A percentile compares a stretch with the other conserved stretches of the same genome.
These are phyloP conservation scores for Poecilia wingei DNA, from an alignment of 2,797 vertebrate genomes.

Conservation along the genomic window DNA sequence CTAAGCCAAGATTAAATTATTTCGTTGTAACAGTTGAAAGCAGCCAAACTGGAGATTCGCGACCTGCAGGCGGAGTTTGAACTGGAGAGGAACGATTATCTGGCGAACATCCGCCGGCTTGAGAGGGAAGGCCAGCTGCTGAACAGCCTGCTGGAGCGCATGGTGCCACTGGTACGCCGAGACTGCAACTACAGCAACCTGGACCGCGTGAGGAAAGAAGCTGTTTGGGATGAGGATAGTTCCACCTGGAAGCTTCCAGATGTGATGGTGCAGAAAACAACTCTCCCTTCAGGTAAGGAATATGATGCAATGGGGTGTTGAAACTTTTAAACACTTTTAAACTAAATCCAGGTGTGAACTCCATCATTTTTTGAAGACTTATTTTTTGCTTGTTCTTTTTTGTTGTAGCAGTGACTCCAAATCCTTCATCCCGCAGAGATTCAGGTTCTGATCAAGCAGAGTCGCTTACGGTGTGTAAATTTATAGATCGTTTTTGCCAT, in stretches of 20 bases:
- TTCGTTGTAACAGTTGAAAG: conserved; percentile 80
- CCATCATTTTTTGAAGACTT: not conserved
- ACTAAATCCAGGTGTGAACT: not conserved
- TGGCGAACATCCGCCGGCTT: conserved; percentile 84
- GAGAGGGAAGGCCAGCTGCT: conserved; percentile 85
- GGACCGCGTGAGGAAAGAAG: conserved; percentile 82
- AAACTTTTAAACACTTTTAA: not conserved
- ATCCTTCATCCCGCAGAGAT: conserved; percentile 53
- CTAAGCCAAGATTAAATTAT: not conserved
- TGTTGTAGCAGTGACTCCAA: conserved; percentile 75
- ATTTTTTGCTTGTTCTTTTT: conserved; percentile 4
- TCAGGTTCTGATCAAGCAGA: conserved; percentile 67
- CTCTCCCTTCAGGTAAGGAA: conserved; percentile 83
- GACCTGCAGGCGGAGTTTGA: conserved; percentile 90
- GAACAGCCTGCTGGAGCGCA: conserved; percentile 86
- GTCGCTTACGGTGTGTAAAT: conserved; percentile 61
- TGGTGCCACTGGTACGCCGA: conserved; percentile 82
- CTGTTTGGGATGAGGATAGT: conserved; percentile 87
- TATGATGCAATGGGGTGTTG: not conserved
- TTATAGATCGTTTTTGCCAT: not conserved
- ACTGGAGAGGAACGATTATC: conserved; percentile 87
- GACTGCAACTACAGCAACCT: conserved; percentile 93
- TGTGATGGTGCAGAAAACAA: conserved; percentile 83
- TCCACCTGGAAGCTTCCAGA: conserved; percentile 88
- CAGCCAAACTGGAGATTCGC: conserved; percentile 87